Evolutionary conservation across 2,113 vertebrate species (phyloP), one percentile per base, ranked within the genome.

Genomic region (Tenebrosternarchus preto): DNA sequence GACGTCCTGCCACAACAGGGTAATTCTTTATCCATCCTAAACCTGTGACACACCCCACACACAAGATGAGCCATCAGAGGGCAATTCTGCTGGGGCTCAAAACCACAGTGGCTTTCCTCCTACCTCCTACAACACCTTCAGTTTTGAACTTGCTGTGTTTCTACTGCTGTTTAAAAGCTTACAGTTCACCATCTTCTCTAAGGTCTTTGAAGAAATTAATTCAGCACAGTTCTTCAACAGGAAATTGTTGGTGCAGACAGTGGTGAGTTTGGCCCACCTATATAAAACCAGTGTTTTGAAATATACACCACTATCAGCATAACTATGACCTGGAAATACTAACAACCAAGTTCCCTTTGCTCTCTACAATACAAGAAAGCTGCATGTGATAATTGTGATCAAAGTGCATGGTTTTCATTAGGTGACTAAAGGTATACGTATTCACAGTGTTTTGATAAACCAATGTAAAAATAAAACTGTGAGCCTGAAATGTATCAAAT

Each of bases 21-120:
- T 31, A 29, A 31, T 31, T 64, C 61, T 64, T 17, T 16, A 64
- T 25, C 12, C 1, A 0, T 19, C 5, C 25, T 16, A 17, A 64
- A 64, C 17, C 27, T 3, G 7, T 53, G 15, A 64, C 15, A 68
- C 63, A 68, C 29, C 22, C 22, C 39, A 39, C n/a, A 77, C 36
- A 22, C 33, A 61, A 19, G 19, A 71, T 61, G 27, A 71, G 5
- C 56, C 66, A 78, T 67, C 24, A 31, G 56, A 71, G 33, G n/a
- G n/a, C 9, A 9, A 61, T 31, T 71, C 68, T 61, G 12, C 77
- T 78, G 77, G 77, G 55, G 56, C 55, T 61, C 6, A 70, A 68
- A 69, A 11, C 22, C 50, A 59, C 24, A 55, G 53, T 3, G 53
- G 11, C 15, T 33, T 57, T 77, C n/a, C 33, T 46, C 16, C 20